Conservation (phyloP, 2,113 vertebrate species). For the Anarhynchus alexandrinus region DNA sequence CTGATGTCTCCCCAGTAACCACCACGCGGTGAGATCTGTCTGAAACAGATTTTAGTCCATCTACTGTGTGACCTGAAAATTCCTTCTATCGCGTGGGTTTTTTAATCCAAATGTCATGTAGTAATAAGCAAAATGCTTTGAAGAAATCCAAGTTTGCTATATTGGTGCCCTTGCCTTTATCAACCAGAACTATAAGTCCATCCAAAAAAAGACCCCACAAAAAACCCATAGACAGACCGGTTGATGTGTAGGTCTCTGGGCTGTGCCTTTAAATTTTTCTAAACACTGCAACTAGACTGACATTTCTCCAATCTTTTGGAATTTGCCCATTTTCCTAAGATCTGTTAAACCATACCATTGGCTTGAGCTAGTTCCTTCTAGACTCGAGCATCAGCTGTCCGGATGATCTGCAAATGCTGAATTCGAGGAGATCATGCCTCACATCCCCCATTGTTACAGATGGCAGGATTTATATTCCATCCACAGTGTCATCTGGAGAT, state of each 20-base stretch:
- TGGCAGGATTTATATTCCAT: conserved; percentile 69
- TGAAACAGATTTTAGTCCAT: background rate
- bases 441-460: conserved; percentile 70
- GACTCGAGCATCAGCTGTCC: conserved; percentile 54
- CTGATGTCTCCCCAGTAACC: background rate
- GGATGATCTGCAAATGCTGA: conserved; percentile 51
- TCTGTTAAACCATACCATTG: background rate
- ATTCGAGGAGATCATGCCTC: conserved; percentile 65
- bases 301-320: background rate
- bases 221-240: background rate
- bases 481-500: conserved; percentile 69
- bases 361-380: conserved; percentile 41
- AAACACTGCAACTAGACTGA: background rate
- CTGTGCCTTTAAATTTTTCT: conserved; percentile 1
- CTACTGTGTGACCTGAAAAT: background rate
- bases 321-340: conserved; percentile 19
- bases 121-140: background rate
- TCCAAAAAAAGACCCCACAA: background rate
- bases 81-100: background rate
- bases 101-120: background rate
- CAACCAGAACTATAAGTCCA: background rate
- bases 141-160: background rate
- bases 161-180: background rate
- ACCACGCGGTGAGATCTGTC: background rate
- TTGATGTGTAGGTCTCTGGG: background rate